Base-by-base conservation (phyloP, 2,888 invertebrate genomes). In the Siphonodentalium dalli region DNA sequence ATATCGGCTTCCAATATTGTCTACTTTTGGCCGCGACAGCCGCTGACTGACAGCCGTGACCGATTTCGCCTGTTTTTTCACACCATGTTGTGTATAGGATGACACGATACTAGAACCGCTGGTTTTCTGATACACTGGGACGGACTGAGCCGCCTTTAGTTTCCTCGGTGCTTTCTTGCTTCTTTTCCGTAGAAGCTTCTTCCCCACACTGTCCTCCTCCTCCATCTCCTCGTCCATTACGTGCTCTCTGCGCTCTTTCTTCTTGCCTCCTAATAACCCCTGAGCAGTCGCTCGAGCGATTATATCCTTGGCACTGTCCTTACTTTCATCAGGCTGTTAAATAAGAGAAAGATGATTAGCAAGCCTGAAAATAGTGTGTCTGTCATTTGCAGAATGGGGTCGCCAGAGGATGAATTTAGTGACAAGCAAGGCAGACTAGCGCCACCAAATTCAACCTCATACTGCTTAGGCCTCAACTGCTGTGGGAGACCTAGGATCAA, bases 231-330 rank as follows among this genome's bases (percentile, higher is more conserved):
- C 66, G 39, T 66, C 65, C 18, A 42, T 37, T 20, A 50, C 42
- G 8, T 35, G 20, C 21, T 39, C 35, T 27, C 63, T 65, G 9
- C 9, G 13, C 37, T 47, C 41, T 15, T 47, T 52, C 49, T 63
- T 61, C 50, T 68, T 69, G 5, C 58, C 60, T 11, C 66, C 63
- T 18, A 72, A 49, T 6, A 71, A 60, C 40, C 74, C 76, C 34
- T 66, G 66, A 23, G 72, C 70, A 20, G 63, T 59, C 9, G 77
- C 75, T 38, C 74, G 50, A 5, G 71, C 74, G n/a, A 78, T 54
- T 27, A 75, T 63, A 56, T 72, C 73, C 42, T 69, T 67, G 21
- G 73, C 72, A n/a, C 72, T 64, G 29, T 76, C 74, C 40, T 74
- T 75, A 6, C 67, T 57, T 45, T 77, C 75, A 52, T 72, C 69